Percentiles rank a stretch among this genome's conserved stretches.
Evolutionary conservation across 2,113 vertebrate genomes (phyloP).

Genomic region (Mus spicilegus): DNA sequence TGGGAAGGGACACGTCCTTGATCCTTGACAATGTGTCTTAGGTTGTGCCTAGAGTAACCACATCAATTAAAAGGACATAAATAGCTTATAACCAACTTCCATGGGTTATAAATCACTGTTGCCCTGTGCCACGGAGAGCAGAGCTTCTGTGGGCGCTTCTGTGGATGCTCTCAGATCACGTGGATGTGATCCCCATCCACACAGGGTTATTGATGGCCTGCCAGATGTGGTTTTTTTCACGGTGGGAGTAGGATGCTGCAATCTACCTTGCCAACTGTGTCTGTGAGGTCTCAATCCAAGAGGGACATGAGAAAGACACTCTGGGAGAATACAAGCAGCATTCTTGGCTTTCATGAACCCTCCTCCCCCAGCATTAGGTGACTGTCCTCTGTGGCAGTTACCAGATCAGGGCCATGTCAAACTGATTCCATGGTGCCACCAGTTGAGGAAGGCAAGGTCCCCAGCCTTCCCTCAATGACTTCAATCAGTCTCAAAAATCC

Average conservation of each 20-base stretch:
- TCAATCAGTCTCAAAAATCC: not conserved
- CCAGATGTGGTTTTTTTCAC: not conserved
- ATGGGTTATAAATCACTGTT: slow-evolving; percentile 26
- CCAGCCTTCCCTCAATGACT: not conserved
- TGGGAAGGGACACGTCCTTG: not conserved
- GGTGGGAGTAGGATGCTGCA: not conserved
- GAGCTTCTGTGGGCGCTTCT: not conserved
- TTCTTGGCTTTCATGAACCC: not conserved
- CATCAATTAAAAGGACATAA: not conserved
- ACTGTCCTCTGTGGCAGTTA: not conserved
- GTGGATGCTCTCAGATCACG: not conserved
- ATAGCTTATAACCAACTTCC: not conserved
- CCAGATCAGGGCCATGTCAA: not conserved
- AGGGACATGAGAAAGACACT: not conserved
- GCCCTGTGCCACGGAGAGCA: not conserved
- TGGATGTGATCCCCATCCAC: rapidly evolving
- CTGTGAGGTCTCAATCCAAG: not conserved
- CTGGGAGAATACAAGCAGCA: not conserved
- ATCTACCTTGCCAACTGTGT: not conserved
- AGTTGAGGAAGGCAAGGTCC: not conserved
- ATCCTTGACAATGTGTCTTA: not conserved
- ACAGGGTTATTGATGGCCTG: not conserved
- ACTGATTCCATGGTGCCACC: not conserved
- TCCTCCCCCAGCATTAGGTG: not conserved
- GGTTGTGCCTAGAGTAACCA: not conserved